A percentile compares a stretch with the other conserved stretches of the same genome.
Evolutionary conservation across 2,797 vertebrate genomes (phyloP).

Genomic region (Microcaecilia unicolor): DNA sequence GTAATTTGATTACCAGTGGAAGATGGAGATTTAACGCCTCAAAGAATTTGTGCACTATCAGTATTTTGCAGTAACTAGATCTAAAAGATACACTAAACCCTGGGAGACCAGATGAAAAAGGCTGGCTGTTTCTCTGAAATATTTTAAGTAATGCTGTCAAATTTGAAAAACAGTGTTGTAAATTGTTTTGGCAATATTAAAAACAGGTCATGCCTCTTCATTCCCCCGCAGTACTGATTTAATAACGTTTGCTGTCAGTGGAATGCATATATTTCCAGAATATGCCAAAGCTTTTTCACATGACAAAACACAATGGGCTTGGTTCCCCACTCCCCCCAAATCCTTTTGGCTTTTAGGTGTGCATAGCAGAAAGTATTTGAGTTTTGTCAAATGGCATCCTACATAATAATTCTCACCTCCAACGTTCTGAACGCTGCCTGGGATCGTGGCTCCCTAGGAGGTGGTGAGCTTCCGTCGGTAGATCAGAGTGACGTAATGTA

Average conservation of each 20-base stretch:
- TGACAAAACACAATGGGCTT: constrained; percentile 45
- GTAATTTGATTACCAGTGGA: constrained; percentile 60
- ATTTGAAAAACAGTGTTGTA: constrained; percentile 41
- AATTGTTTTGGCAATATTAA: constrained; percentile 44
- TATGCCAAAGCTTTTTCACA: constrained; percentile 40
- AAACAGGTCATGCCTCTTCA: constrained; percentile 41
- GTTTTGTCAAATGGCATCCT: too few relatives aligned
- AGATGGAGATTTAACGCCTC: constrained; percentile 54
- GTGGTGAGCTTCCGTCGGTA: too few relatives aligned
- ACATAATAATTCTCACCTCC: too few relatives aligned
- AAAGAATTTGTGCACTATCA: constrained; percentile 50
- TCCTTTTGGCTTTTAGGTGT: too few relatives aligned
- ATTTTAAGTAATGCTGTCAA: constrained; percentile 48
- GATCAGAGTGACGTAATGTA: too few relatives aligned
- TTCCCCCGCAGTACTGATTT: constrained; percentile 41
- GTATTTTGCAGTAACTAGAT: constrained; percentile 54
- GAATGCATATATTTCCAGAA: constrained; percentile 29
- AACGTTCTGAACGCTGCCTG: too few relatives aligned
- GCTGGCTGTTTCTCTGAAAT: constrained; percentile 32
- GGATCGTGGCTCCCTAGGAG: too few relatives aligned
- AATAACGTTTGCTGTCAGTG: constrained; percentile 49
- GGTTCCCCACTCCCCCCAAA: too few relatives aligned
- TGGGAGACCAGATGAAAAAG: constrained; percentile 36
- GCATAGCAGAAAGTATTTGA: too few relatives aligned
- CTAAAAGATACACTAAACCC: constrained; percentile 50